phyloP scores from a whole-genome alignment of 2,797 vertebrate species.

The Epinephelus coioides region DNA sequence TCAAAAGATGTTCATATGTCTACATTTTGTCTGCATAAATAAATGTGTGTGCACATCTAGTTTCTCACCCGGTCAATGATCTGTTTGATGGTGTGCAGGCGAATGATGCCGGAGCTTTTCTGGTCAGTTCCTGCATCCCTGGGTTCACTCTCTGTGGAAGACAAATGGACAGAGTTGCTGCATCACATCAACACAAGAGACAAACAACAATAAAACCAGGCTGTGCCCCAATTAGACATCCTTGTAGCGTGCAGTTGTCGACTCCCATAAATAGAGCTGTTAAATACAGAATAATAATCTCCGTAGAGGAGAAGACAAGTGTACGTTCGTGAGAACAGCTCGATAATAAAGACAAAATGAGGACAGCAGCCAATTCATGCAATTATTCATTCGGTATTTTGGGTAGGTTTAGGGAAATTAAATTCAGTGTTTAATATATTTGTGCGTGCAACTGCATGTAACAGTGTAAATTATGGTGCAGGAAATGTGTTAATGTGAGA shows the following conservation, averaged over 20 bases:
- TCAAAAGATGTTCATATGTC: constrained; percentile 16
- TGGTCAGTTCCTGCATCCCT: constrained; percentile 97
- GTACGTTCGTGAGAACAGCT: constrained; percentile 59
- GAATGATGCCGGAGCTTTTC: constrained; percentile 97
- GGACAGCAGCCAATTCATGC: constrained; percentile 79
- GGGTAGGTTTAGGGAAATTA: constrained; percentile 50
- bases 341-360: constrained; percentile 60
- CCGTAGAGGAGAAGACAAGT: constrained; percentile 74
- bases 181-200: constrained; percentile 52
- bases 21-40: neutral
- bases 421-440: constrained; percentile 48
- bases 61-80: constrained; percentile 94
- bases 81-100: constrained; percentile 98
- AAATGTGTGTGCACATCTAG: neutral
- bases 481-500: constrained; percentile 65
- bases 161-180: constrained; percentile 56
- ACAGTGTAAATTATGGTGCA: constrained; percentile 63
- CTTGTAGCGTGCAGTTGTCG: constrained; percentile 75
- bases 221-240: constrained; percentile 74
- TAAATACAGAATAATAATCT: constrained; percentile 61
- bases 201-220: constrained; percentile 61
- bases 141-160: constrained; percentile 93
- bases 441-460: constrained; percentile 68
- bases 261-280: constrained; percentile 78
- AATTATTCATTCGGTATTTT: constrained; percentile 65